Evolutionary conservation across 2,113 vertebrate species (phyloP).

Genomic region (Oryzias melastigma): DNA sequence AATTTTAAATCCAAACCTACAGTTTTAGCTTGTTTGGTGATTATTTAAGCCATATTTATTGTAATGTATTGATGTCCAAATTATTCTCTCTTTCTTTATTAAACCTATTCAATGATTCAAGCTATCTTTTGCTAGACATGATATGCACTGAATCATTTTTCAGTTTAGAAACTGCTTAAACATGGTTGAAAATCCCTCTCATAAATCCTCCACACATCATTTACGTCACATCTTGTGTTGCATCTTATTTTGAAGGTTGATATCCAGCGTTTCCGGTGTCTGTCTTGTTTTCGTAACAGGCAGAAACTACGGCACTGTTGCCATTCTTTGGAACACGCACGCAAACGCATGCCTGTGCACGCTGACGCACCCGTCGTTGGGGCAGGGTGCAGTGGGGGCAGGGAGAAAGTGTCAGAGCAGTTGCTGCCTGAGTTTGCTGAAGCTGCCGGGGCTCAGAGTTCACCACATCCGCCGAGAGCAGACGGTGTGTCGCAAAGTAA

Average conservation of each 20-base stretch:
- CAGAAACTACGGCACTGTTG: conserved; percentile 1
- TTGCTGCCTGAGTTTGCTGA: conserved; percentile 21
- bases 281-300: background rate
- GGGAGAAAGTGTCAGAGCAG: conserved; percentile 22
- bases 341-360: background rate
- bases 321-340: conserved; percentile 12
- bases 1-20: too few relatives aligned
- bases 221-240: too few relatives aligned
- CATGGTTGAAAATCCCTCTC: too few relatives aligned
- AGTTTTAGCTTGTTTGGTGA: too few relatives aligned
- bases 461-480: conserved; percentile 50
- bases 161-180: too few relatives aligned
- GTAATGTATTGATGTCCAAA: too few relatives aligned
- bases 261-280: background rate
- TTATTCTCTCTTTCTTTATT: too few relatives aligned
- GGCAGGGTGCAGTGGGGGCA: conserved; percentile 43
- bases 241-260: conserved; percentile 31
- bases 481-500: background rate
- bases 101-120: too few relatives aligned
- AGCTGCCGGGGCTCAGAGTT: conserved; percentile 3
- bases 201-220: too few relatives aligned
- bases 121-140: too few relatives aligned
- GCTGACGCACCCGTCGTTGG: conserved; percentile 10
- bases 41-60: too few relatives aligned
- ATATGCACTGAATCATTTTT: too few relatives aligned